These are phyloP conservation scores for Nothoprocta perdicaria DNA, from an alignment of 2,113 vertebrate species.

Conservation along the genomic window DNA sequence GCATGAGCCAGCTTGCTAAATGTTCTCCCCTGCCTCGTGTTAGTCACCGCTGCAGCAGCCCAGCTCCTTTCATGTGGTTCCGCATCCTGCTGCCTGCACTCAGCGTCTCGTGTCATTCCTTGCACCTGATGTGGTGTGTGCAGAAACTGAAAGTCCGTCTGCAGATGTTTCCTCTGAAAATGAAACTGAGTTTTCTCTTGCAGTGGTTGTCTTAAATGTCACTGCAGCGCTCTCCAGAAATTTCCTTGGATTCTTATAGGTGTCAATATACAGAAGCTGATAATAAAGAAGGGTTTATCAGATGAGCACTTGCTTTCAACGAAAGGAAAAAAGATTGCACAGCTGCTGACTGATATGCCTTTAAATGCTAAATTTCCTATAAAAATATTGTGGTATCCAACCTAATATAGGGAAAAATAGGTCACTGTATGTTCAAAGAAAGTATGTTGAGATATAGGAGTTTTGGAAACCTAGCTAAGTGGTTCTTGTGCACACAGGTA, in stretches of 20 bases:
- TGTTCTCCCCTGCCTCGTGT: slow-evolving; percentile 7
- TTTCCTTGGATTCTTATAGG: not conserved
- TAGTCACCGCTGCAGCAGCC: slow-evolving; percentile 26
- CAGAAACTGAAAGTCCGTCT: slow-evolving; percentile 50
- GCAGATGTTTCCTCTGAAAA: slow-evolving; percentile 60
- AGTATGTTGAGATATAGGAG: not conserved
- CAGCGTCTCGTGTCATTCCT: not conserved
- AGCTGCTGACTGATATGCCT: not conserved
- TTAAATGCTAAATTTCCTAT: not conserved
- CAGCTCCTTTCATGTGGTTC: slow-evolving; percentile 45
- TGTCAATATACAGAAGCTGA: not conserved
- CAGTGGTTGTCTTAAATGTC: not conserved
- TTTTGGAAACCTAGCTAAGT: not conserved
- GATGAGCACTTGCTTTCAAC: not conserved
- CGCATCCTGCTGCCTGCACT: slow-evolving; percentile 57
- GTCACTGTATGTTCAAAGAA: not conserved
- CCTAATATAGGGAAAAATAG: not conserved
- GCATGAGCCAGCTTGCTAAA: slow-evolving; percentile 29
- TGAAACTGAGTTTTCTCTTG: slow-evolving; percentile 47
- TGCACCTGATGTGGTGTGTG: not conserved
- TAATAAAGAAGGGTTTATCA: not conserved
- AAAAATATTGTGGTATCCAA: not conserved
- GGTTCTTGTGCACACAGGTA: not conserved
- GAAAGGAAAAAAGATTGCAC: not conserved
- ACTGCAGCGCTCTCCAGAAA: not conserved